These are phyloP conservation scores for Orius laevigatus DNA, from an alignment of 1,140 invertebrate species.

Conservation along the genomic window DNA sequence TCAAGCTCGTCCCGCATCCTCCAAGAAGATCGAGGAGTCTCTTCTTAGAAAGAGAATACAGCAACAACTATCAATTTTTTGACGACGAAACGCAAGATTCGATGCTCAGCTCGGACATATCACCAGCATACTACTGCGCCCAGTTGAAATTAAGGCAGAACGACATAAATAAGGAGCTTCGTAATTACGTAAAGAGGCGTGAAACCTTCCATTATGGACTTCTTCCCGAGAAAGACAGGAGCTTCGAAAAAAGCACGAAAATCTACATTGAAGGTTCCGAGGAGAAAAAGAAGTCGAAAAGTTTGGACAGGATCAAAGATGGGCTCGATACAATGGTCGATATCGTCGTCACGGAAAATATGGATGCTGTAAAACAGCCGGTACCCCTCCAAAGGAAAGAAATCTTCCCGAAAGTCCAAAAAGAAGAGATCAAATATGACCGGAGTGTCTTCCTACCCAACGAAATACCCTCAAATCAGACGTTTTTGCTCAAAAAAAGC, in stretches of 20 bases:
- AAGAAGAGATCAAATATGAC: constrained; percentile 9
- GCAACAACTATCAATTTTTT: constrained; percentile 24
- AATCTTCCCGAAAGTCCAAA: not conserved
- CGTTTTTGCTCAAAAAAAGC: constrained; percentile 34
- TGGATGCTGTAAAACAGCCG: not conserved
- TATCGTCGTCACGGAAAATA: constrained; percentile 36
- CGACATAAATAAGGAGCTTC: not conserved
- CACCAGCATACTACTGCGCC: constrained; percentile 6
- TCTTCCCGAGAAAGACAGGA: constrained; percentile 11
- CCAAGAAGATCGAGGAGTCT: constrained; percentile 37
- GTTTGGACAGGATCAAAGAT: constrained; percentile 58
- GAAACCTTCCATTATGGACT: constrained; percentile 17
- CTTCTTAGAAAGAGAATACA: constrained; percentile 28
- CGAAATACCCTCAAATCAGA: not conserved
- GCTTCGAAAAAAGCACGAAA: constrained; percentile 20
- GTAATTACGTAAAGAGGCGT: constrained; percentile 12
- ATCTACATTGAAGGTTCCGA: constrained; percentile 17
- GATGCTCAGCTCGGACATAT: constrained; percentile 35
- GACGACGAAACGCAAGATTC: constrained; percentile 54
- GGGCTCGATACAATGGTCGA: constrained; percentile 53
- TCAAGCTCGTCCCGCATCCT: constrained; percentile 41
- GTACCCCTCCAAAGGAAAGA: constrained; percentile 1
- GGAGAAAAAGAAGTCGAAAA: constrained; percentile 47
- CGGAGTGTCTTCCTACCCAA: constrained; percentile 7
- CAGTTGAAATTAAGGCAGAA: not conserved